A percentile compares a stretch with the other conserved stretches of the same genome.
phyloP scores from a whole-genome alignment of 2,888 invertebrate species.

The Pseudeuparius sepicola region DNA sequence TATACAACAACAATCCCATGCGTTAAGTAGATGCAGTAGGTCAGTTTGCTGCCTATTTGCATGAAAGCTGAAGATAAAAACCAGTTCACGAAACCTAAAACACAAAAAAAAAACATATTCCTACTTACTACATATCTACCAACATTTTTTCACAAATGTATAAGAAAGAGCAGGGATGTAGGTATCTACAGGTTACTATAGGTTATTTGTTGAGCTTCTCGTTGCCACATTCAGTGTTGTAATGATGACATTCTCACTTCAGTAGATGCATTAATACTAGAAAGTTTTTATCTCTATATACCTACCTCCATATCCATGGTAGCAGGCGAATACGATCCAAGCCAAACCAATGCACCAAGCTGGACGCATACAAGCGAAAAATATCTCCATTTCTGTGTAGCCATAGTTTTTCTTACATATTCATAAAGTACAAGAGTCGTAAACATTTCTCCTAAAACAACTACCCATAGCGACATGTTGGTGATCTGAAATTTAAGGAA shows the following conservation, averaged over 20 bases:
- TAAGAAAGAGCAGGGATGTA: too few relatives aligned
- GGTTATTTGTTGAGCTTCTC: too few relatives aligned
- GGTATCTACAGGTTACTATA: too few relatives aligned
- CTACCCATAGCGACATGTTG: neutral
- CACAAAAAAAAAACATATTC: neutral
- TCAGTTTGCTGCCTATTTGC: constrained; percentile 44
- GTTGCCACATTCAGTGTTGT: too few relatives aligned
- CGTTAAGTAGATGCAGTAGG: constrained; percentile 35
- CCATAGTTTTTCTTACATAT: neutral
- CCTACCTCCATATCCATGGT: constrained; percentile 2
- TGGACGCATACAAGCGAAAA: constrained; percentile 1
- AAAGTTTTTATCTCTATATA: too few relatives aligned
- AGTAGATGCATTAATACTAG: too few relatives aligned
- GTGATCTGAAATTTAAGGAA: neutral
- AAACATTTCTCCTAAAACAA: neutral
- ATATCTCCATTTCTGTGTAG: neutral
- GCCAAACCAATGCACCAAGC: neutral
- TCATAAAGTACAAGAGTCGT: neutral
- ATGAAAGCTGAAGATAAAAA: constrained; percentile 42
- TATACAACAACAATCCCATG: constrained; percentile 20
- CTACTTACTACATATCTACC: constrained; percentile 19
- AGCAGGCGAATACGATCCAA: constrained; percentile 1
- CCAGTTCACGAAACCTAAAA: constrained; percentile 43
- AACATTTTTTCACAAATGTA: constrained; percentile 15
- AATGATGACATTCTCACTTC: too few relatives aligned